Base-by-base conservation (phyloP, 2,797 vertebrate genomes). In the Peromyscus attwateri region DNA sequence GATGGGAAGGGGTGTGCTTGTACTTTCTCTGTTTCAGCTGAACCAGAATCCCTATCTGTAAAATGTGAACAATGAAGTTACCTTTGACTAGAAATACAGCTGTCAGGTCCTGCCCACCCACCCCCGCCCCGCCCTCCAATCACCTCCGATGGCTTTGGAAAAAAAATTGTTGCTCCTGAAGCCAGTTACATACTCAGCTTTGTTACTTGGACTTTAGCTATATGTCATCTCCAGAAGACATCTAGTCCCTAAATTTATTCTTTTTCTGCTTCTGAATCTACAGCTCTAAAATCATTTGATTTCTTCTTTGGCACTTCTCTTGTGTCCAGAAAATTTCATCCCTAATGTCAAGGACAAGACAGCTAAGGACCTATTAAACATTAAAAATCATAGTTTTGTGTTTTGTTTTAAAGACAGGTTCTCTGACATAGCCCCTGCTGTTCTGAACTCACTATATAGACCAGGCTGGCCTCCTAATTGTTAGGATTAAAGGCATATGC, bases 81-180 rank as follows among this genome's bases (percentile, higher is more conserved):
- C 16, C 85, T 96, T 92, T 87, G 68, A 79, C 84, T 83, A 93
- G 70, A 94, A 84, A 5, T 70, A 43, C 17, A 79, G 25, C 40
- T 73, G 9, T 29, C 11, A 9, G 31, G 64, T 66, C 64, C 62
- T 12, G 25, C 9, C 12, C 49, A 52, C 49, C 49, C 2, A 0
- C 49, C 12, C 49, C 49, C 9, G 2, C 6, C 21, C 31, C 23
- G 8, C 73, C 88, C 34, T 64, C 34, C 27, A 52, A 73, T n/a
- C 16, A 7, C 34, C 14, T 31, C 34, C 31, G 6, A 70, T 88
- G 46, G 8, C 73, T 94, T 97, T 62, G 73, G 6, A 66, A 52
- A 92, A 31, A 91, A 57, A 96, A 82, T 87, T 92, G 52, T 88
- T 93, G 66, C 34, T 57, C 31, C 83, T 62, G 49, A 92, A 97